Evolutionary conservation across 1,140 invertebrate genomes (phyloP).

Genomic region (Olivierus martensii): DNA sequence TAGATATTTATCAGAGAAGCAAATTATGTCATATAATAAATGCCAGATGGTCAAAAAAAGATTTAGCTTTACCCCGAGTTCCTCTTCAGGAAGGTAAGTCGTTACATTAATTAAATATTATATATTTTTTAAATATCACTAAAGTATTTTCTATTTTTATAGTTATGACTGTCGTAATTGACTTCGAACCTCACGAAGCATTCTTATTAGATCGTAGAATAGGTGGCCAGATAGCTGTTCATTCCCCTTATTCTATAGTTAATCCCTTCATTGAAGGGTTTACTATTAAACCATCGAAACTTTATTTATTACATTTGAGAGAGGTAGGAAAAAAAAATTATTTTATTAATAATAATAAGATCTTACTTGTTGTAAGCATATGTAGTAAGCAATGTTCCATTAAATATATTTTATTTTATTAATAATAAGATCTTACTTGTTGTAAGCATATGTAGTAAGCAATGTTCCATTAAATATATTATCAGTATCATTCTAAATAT

Average conservation of each 20-base stretch:
- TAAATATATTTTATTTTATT: no score
- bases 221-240: slow-evolving; percentile 6
- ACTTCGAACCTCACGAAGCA: slow-evolving; percentile 12
- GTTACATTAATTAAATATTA: neutral
- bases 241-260: slow-evolving; percentile 9
- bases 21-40: neutral
- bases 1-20: neutral
- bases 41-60: neutral
- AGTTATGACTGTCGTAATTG: slow-evolving; percentile 2
- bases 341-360: no score
- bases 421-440: no score
- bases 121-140: neutral
- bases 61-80: neutral
- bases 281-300: slow-evolving; percentile 5
- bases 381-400: no score
- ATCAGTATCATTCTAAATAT: no score
- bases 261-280: slow-evolving; percentile 13
- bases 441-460: no score
- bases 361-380: no score
- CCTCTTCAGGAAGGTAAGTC: neutral
- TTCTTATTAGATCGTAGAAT: neutral
- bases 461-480: no score
- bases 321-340: no score
- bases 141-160: neutral
- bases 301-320: slow-evolving; percentile 6